Conservation (phyloP, 1,140 invertebrate species). For the Hycleus cichorii region DNA sequence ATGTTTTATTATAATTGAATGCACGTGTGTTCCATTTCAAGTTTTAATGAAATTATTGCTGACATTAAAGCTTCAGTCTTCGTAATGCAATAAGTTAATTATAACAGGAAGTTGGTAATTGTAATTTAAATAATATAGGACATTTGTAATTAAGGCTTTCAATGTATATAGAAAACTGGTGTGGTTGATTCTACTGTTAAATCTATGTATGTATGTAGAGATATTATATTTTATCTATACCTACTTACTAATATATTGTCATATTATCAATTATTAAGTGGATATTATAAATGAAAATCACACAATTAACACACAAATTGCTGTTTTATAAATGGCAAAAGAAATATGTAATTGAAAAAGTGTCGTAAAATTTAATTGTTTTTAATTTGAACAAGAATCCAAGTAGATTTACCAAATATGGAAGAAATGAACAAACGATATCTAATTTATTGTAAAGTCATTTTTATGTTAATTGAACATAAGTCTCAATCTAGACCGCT, state of each 20-base stretch:
- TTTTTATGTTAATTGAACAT: no score
- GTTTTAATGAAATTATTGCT: conserved; percentile 38
- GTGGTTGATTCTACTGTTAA: background rate
- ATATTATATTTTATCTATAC: conserved; percentile 2
- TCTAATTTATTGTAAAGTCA: no score
- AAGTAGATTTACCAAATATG: no score
- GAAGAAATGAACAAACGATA: no score
- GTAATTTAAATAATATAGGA: conserved; percentile 38
- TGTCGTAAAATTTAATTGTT: no score
- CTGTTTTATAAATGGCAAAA: no score
- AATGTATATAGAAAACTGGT: background rate
- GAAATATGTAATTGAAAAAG: no score
- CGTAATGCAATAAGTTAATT: conserved; percentile 37
- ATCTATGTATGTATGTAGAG: conserved; percentile 1
- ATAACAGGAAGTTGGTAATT: conserved; percentile 37
- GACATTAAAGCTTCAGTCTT: conserved; percentile 34
- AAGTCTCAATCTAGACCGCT: no score
- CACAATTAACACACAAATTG: conserved; percentile 15
- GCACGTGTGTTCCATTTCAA: conserved; percentile 36
- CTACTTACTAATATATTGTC: background rate
- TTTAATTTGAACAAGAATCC: no score
- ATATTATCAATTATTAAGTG: conserved; percentile 6
- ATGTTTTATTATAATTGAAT: conserved; percentile 37
- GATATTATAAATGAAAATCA: conserved; percentile 14
- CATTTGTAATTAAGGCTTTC: conserved; percentile 34